Evolutionary conservation across 2,888 invertebrate genomes (phyloP), one percentile per base, ranked within the genome.

Genomic region (Allophyes oxyacanthae): DNA sequence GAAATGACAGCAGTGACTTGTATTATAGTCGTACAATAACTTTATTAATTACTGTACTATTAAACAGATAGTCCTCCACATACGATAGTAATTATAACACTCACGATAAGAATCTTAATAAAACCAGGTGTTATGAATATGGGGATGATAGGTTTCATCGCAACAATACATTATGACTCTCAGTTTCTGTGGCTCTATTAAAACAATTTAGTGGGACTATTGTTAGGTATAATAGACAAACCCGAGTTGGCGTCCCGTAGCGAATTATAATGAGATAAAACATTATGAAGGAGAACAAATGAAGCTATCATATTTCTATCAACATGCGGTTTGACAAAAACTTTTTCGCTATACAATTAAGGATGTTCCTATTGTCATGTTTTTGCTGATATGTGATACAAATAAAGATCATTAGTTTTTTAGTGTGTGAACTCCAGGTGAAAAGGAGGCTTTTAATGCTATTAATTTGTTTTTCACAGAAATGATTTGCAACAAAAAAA

Each of bases 161-260:
- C 82, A 84, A 92, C 91, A 92, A 93, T 86, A 78, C 82, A 81
- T 75, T 85, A 87, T 93, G 93, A 94, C 91, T 92, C 63, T 87
- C 78, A 82, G 77, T 86, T 90, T 83, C 66, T 81, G 70, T 71
- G 72, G 76, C 79, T 87, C 88, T 86, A 94, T 92, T 94, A 93
- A 93, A 93, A 93, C 92, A 92, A 92, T 93, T 93, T 91, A 92
- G 88, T 83, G 77, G 78, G 56, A 75, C 87, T 80, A 90, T 92
- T 92, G 93, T 92, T 75, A 80, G 76, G 75, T 85, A 85, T 83
- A 83, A 85, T 88, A 87, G 86, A 83, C 86, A 86, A 87, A 88
- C 84, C 84, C 77, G 78, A 76, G 74, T 64, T 36, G 90, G 82
- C 84, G 60, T 86, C 93, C 93, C 90, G 89, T 87, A 72, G 93